These are phyloP conservation scores for Atrichornis clamosus DNA, from an alignment of 2,113 vertebrate genomes.

Conservation along the genomic window DNA sequence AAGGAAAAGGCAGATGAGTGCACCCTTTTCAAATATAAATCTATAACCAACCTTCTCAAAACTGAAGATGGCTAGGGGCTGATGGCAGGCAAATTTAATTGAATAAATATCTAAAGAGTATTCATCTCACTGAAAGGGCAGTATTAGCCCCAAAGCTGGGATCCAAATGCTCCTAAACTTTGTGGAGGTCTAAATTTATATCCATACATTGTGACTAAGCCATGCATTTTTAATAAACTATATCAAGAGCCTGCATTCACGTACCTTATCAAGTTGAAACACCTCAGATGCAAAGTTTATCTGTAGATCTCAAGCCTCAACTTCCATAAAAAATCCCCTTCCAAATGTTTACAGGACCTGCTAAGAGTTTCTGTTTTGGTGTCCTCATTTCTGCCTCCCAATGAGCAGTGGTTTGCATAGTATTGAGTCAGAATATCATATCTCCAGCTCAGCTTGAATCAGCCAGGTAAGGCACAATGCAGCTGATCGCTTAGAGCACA, in stretches of 20 bases:
- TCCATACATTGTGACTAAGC: background rate
- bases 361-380: background rate
- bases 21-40: background rate
- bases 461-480: conserved; percentile 47
- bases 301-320: background rate
- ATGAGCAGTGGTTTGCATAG: background rate
- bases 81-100: background rate
- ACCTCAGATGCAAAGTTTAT: background rate
- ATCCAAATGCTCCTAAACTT: background rate
- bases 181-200: background rate
- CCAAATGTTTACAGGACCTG: background rate
- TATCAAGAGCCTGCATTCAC: background rate
- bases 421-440: background rate
- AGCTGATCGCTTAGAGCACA: background rate
- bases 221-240: background rate
- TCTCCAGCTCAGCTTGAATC: background rate
- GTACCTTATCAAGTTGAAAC: background rate
- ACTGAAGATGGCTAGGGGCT: fast-evolving
- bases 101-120: background rate
- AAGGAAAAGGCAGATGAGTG: background rate
- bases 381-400: background rate
- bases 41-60: background rate
- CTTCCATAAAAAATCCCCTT: background rate
- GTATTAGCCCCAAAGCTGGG: background rate
- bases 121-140: background rate